A percentile compares a stretch with the other conserved stretches of the same genome.
These are phyloP conservation scores for Sinelater perroti DNA, from an alignment of 2,888 invertebrate genomes.

Conservation along the genomic window DNA sequence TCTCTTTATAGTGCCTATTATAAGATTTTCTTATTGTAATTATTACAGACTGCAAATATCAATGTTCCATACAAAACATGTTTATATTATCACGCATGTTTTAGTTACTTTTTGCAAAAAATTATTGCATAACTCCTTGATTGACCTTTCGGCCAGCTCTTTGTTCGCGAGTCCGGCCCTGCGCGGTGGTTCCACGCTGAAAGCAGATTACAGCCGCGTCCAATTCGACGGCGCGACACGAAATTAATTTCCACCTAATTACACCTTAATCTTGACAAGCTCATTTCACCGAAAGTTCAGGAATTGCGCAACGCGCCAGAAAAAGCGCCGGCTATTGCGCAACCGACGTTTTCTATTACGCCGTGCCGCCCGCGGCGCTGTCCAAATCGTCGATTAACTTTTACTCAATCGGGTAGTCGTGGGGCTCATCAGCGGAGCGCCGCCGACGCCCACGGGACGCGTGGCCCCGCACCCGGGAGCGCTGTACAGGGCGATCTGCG, in stretches of 20 bases:
- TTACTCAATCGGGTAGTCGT: conserved; percentile 3
- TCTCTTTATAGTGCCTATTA: no score
- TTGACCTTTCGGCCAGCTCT: no score
- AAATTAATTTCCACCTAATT: neutral
- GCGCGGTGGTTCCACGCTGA: no score
- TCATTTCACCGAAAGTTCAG: neutral
- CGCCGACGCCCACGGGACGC: conserved; percentile 2
- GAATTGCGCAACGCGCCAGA: neutral
- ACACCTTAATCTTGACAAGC: neutral
- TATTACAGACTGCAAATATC: no score
- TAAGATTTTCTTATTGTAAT: no score
- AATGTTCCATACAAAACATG: no score
- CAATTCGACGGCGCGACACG: neutral
- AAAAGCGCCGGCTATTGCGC: neutral
- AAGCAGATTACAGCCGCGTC: no score
- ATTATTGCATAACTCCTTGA: no score
- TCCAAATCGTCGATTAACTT: conserved; percentile 7
- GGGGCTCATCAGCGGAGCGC: conserved; percentile 6
- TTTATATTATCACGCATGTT: no score
- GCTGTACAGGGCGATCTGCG: neutral
- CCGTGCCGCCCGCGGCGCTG: neutral
- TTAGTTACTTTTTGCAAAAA: no score
- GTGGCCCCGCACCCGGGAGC: neutral
- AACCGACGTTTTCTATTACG: neutral
- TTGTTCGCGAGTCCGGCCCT: no score